Percentiles rank a stretch among this genome's conserved stretches.
These are phyloP conservation scores for Scalopus aquaticus DNA, from an alignment of 2,113 vertebrate genomes.

Conservation along the genomic window DNA sequence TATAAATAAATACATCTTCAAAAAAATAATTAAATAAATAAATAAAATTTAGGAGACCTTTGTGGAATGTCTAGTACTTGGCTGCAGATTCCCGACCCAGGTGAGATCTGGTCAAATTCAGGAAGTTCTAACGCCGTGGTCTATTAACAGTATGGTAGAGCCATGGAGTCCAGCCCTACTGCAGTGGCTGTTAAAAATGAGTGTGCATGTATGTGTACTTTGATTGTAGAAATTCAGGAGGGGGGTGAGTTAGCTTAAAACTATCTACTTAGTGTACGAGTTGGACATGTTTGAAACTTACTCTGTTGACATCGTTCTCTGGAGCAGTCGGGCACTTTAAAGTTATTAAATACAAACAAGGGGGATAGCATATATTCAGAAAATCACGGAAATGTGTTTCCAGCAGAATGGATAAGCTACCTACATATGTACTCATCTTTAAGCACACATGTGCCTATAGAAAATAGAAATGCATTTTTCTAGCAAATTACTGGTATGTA, in stretches of 20 bases:
- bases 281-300: constrained; percentile 21
- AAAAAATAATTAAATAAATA: no score
- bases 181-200: neutral
- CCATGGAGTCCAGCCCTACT: no score
- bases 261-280: neutral
- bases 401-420: neutral
- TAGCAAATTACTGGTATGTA: constrained; percentile 84
- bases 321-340: neutral
- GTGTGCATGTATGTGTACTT: neutral
- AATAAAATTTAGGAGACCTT: neutral
- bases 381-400: constrained; percentile 31
- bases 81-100: neutral
- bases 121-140: neutral
- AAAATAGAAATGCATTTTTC: constrained; percentile 82
- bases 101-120: neutral
- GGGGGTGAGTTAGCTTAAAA: neutral
- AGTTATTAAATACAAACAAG: constrained; percentile 45
- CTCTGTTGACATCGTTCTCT: neutral
- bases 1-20: no score
- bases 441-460: constrained; percentile 4
- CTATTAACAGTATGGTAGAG: neutral
- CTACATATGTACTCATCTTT: neutral
- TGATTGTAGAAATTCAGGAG: neutral
- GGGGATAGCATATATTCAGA: neutral
- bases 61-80: neutral